Evolutionary conservation across 2,113 vertebrate species (phyloP).

Genomic region (Capricornis sumatraensis): DNA sequence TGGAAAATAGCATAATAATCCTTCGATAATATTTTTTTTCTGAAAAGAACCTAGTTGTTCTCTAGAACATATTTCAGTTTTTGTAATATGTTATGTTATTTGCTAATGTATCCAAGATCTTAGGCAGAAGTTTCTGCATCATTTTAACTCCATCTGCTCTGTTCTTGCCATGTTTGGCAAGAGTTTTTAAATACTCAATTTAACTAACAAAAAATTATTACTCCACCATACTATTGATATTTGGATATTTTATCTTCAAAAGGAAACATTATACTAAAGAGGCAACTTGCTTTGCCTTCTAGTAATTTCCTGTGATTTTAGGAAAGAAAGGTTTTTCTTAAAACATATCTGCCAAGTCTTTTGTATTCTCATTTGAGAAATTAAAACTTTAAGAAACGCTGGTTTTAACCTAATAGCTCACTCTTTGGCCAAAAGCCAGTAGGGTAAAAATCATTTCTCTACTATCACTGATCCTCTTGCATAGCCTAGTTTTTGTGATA

Average conservation of each 20-base stretch:
- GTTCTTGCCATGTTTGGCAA: constrained; percentile 45
- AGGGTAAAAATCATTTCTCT: neutral
- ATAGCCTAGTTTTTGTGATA: constrained; percentile 21
- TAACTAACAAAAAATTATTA: constrained; percentile 44
- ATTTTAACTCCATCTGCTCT: constrained; percentile 49
- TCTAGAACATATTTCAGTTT: constrained; percentile 44
- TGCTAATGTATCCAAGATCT: constrained; percentile 21
- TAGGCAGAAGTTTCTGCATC: constrained; percentile 44
- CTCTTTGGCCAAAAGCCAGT: neutral
- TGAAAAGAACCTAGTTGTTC: neutral
- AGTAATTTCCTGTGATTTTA: neutral
- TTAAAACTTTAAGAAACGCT: neutral
- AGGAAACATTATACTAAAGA: constrained; percentile 38
- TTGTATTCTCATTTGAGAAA: constrained; percentile 10
- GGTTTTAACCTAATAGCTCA: neutral
- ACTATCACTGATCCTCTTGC: neutral
- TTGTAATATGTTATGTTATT: constrained; percentile 56
- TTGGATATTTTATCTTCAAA: constrained; percentile 40
- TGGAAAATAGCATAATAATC: neutral
- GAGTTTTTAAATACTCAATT: constrained; percentile 8
- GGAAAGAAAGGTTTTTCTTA: neutral
- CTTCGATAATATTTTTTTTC: neutral
- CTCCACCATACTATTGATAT: constrained; percentile 4
- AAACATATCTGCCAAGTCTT: neutral
- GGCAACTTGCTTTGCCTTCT: neutral